Conservation (phyloP, 2,113 vertebrate species). For the Tricholaema leucomelas region DNA sequence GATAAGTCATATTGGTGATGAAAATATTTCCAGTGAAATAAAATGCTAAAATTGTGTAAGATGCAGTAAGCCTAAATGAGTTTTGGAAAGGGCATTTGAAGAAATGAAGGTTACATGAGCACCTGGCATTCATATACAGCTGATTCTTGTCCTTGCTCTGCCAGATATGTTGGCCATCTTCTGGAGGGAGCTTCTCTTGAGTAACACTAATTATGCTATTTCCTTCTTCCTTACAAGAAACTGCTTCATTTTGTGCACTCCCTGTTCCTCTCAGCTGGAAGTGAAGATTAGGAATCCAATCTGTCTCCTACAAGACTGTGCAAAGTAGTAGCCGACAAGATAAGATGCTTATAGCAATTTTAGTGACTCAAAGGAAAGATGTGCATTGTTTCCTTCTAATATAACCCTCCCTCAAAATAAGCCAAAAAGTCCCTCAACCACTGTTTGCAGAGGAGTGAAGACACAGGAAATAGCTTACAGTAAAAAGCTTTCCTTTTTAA, state of each 20-base stretch:
- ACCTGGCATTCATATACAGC: fast-evolving
- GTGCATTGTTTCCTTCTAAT: background rate
- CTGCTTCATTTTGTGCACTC: background rate
- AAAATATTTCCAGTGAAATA: slow-evolving; percentile 18
- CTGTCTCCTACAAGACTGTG: background rate
- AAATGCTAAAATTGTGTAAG: background rate
- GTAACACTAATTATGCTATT: background rate
- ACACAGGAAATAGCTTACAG: background rate
- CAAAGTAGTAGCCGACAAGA: background rate
- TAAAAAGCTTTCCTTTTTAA: background rate
- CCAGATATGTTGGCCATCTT: background rate
- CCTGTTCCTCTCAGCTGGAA: background rate
- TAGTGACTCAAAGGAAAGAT: background rate
- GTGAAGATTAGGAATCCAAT: background rate
- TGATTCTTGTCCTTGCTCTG: background rate
- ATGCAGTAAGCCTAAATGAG: background rate
- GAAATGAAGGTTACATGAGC: background rate
- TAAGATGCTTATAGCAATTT: background rate
- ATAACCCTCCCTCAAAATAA: background rate
- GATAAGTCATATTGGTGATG: background rate
- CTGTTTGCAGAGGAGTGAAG: background rate
- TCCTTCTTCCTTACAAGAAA: background rate
- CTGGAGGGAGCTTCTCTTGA: background rate
- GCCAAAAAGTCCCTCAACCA: background rate
- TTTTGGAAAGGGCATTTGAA: background rate